Percentiles rank a stretch among this genome's conserved stretches.
Conservation (phyloP, 2,797 vertebrate genomes). For the Intellagama lesueurii region DNA sequence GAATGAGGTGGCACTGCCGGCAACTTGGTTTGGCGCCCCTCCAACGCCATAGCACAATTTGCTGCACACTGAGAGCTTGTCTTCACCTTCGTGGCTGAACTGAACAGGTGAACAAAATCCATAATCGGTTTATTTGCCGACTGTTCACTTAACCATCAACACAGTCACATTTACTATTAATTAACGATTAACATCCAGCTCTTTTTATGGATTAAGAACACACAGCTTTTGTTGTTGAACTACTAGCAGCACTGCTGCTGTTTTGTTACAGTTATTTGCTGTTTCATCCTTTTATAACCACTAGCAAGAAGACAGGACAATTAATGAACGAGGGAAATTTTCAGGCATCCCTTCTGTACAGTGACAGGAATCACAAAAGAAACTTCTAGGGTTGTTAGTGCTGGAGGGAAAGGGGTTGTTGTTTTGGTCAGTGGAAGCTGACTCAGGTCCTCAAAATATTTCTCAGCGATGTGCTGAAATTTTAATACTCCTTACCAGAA, state of each 20-base stretch:
- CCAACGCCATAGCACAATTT: constrained; percentile 96
- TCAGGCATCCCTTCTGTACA: neutral
- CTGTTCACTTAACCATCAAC: neutral
- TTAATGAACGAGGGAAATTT: neutral
- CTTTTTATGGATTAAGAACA: neutral
- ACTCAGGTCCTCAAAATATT: neutral
- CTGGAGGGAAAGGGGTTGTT: too few species aligned
- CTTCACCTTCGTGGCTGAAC: constrained; percentile 67
- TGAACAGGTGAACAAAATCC: constrained; percentile 33
- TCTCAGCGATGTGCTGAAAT: neutral
- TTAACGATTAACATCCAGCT: neutral
- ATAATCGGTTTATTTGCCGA: neutral
- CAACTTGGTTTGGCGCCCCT: constrained; percentile 92
- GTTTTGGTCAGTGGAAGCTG: neutral
- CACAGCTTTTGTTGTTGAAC: neutral
- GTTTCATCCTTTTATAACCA: neutral
- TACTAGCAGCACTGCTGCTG: neutral
- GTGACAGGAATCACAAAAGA: too few species aligned
- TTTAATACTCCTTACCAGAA: neutral
- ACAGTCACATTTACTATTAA: neutral
- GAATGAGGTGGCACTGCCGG: constrained; percentile 91
- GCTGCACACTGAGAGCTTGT: constrained; percentile 82
- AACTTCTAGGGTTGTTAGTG: too few species aligned
- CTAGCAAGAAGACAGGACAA: neutral
- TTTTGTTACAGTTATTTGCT: neutral